Base-by-base conservation (phyloP, 1,140 invertebrate genomes). In the Zelostemma sp. region DNA sequence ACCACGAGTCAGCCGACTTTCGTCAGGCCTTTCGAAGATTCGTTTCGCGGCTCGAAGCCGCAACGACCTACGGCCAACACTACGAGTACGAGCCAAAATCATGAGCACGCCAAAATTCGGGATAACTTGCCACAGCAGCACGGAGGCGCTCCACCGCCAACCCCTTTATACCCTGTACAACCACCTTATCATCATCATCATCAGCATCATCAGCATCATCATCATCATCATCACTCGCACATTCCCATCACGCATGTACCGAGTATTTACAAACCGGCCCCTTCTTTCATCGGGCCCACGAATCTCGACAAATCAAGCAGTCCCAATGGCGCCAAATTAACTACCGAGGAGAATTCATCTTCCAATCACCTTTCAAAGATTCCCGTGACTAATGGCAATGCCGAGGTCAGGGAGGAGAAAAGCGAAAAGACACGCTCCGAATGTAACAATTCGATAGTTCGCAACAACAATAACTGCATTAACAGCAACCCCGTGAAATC, bases 1-100 rank as follows among this genome's bases (percentile, higher is more conserved):
- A 57, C 47, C 28, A 38, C 58, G 1, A 59, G 40, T 18, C 80
- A 82, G 16, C 85, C 80, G 11, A 72, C 80, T 15, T 87, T 87
- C 57, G 85, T 86, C 3, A 74, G 86, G n/a, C 85, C 86, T 1
- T 87, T 87, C 49, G 86, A 86, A 55, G 85, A 87, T 53, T 83
- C 79, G 2, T 83, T 84, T 53, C 72, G 81, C 15, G 62, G 79
- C 19, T 73, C 79, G n/a, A 74, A 76, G 2, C 76, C 76, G n/a
- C 74, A 77, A 1, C 68, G 76, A 51, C 64, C 74, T 1, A 48
- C 79, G 11, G 38, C 73, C 4, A 78, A 74, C 56, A n/a, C n/a
- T n/a, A n/a, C n/a, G n/a, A n/a, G n/a, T n/a, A n/a, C n/a, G 25
- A 77, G 55, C 67, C 80, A 75, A 66, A 80, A 70, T 59, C 77